Percentiles rank a stretch among this genome's conserved stretches.
phyloP scores from a whole-genome alignment of 2,888 invertebrate species.

The Acanthosoma haemorrhoidale region DNA sequence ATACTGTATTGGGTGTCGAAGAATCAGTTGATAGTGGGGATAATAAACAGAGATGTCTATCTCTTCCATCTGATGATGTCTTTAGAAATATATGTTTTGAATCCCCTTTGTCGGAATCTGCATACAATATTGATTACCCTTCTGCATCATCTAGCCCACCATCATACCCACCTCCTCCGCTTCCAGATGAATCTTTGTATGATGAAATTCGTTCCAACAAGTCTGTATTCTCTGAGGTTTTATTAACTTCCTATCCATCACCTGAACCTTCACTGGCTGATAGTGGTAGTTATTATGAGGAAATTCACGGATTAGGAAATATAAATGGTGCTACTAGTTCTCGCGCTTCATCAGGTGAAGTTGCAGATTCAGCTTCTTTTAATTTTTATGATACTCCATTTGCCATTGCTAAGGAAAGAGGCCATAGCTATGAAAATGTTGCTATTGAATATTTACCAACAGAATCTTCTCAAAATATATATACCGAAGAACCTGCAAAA shows the following conservation, averaged over 20 bases:
- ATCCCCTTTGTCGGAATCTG: constrained; percentile 51
- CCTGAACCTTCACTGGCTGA: constrained; percentile 33
- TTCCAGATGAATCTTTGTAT: constrained; percentile 54
- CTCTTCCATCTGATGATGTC: constrained; percentile 55
- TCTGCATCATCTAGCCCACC: constrained; percentile 52
- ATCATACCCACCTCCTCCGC: constrained; percentile 58
- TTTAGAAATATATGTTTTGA: constrained; percentile 63
- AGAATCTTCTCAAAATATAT: constrained; percentile 33
- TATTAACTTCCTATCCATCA: constrained; percentile 17
- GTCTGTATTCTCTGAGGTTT: constrained; percentile 34
- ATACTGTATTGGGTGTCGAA: constrained; percentile 40
- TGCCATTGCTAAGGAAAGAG: constrained; percentile 13
- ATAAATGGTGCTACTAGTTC: constrained; percentile 21
- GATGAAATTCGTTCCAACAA: constrained; percentile 51
- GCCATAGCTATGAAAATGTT: constrained; percentile 37
- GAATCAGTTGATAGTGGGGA: constrained; percentile 44
- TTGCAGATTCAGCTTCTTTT: constrained; percentile 27
- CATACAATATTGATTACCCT: constrained; percentile 46
- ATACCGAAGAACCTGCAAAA: constrained; percentile 34
- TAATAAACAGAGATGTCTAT: constrained; percentile 49
- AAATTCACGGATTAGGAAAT: constrained; percentile 36
- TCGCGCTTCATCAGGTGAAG: not conserved
- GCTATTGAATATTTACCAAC: constrained; percentile 32
- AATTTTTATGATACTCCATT: constrained; percentile 34
- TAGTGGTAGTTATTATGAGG: constrained; percentile 39